These are phyloP conservation scores for Misgurnus mizolepis DNA, from an alignment of 2,113 vertebrate genomes.

Conservation along the genomic window DNA sequence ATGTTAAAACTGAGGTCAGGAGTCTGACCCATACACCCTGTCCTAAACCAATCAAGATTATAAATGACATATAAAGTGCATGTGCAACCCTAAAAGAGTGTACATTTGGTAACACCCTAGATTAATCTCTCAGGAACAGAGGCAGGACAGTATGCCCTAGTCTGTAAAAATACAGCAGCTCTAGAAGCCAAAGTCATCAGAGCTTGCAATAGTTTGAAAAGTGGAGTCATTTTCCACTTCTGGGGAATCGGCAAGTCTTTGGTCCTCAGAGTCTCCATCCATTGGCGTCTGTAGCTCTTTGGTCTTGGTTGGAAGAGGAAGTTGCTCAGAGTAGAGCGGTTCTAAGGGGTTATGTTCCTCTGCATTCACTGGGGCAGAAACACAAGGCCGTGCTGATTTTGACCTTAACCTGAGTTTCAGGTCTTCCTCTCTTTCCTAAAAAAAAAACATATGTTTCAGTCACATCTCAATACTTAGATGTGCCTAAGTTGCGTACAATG, in stretches of 20 bases:
- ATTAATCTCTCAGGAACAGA: too few relatives aligned
- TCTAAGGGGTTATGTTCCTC: conserved; percentile 29
- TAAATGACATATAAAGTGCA: conserved; percentile 48
- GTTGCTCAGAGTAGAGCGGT: conserved; percentile 7
- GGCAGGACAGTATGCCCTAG: background rate
- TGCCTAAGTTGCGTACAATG: too few relatives aligned
- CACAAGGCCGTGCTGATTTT: conserved; percentile 64
- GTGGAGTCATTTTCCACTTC: conserved; percentile 64
- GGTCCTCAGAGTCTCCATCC: background rate
- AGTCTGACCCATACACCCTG: conserved; percentile 5
- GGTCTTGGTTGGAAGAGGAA: background rate
- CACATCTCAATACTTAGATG: background rate
- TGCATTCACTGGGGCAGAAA: background rate
- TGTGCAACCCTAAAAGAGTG: conserved; percentile 19
- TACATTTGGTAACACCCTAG: background rate
- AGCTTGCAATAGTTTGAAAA: conserved; percentile 55
- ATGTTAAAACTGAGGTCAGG: background rate
- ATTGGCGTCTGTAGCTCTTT: conserved; percentile 31
- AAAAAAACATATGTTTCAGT: background rate
- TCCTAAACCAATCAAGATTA: conserved; percentile 3
- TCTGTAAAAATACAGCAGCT: conserved; percentile 52
- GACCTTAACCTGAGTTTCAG: conserved; percentile 67
- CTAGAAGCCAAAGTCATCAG: conserved; percentile 44
- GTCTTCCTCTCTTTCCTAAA: conserved; percentile 74
- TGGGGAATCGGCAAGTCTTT: conserved; percentile 20